Evolutionary conservation across 2,113 vertebrate genomes (phyloP).

Genomic region (Gambusia affinis): DNA sequence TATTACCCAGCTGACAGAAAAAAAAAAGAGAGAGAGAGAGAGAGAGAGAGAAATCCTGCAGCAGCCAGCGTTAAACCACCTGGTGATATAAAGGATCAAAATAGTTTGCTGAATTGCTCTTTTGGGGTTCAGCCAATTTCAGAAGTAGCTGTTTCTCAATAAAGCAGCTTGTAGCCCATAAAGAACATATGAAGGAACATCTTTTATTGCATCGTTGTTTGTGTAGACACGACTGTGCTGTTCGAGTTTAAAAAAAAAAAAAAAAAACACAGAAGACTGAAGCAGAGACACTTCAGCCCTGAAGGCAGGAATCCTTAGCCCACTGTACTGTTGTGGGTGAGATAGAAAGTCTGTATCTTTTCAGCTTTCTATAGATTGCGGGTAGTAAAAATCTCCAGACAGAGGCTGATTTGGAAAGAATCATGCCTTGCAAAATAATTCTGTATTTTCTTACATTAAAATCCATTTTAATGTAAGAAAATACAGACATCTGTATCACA

Average conservation of each 20-base stretch:
- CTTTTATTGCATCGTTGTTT: slow-evolving; percentile 17
- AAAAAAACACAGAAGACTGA: background rate
- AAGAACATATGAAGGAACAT: slow-evolving; percentile 33
- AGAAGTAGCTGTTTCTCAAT: slow-evolving; percentile 37
- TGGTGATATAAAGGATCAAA: slow-evolving; percentile 33
- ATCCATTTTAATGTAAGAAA: too few relatives aligned
- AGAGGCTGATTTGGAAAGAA: background rate
- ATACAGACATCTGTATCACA: too few relatives aligned
- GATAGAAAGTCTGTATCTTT: background rate
- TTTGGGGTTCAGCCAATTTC: slow-evolving; percentile 39
- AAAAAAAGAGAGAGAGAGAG: background rate
- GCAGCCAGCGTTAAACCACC: slow-evolving; percentile 23
- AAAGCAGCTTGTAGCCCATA: slow-evolving; percentile 41
- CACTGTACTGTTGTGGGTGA: background rate
- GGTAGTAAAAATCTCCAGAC: background rate
- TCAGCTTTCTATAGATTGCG: background rate
- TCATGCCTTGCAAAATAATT: background rate
- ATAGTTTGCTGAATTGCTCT: slow-evolving; percentile 43
- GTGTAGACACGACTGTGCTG: slow-evolving; percentile 7
- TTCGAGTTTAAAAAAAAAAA: background rate
- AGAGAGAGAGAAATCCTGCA: slow-evolving; percentile 9
- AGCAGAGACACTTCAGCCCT: slow-evolving; percentile 2
- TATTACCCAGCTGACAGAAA: slow-evolving; percentile 10
- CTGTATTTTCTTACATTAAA: background rate
- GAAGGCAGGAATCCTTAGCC: slow-evolving; percentile 2